A percentile compares a stretch with the other conserved stretches of the same genome.
Evolutionary conservation across 2,113 vertebrate genomes (phyloP).

Genomic region (Syrmaticus mikado): DNA sequence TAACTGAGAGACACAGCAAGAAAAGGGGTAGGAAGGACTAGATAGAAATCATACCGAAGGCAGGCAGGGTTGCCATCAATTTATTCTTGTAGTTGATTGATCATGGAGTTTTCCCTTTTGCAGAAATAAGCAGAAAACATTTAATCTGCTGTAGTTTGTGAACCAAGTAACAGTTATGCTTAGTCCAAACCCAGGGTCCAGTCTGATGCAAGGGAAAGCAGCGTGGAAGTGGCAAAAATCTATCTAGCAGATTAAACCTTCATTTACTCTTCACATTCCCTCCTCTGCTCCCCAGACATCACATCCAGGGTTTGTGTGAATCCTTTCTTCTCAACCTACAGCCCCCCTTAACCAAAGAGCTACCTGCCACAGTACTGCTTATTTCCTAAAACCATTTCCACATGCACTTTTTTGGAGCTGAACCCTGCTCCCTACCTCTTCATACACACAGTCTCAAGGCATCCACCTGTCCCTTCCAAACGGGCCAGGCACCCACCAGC

Average conservation of each 20-base stretch:
- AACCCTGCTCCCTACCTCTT: neutral
- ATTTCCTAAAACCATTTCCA: neutral
- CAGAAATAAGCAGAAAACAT: neutral
- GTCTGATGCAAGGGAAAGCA: neutral
- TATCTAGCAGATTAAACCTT: neutral
- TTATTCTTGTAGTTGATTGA: neutral
- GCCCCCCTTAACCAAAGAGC: neutral
- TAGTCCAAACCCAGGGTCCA: neutral
- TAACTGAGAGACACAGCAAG: neutral
- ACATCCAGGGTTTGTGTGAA: neutral
- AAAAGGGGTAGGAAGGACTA: neutral
- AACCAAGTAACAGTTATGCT: neutral
- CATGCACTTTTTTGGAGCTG: neutral
- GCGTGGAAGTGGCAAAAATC: neutral
- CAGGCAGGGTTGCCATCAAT: neutral
- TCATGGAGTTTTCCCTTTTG: neutral
- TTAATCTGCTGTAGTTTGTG: neutral
- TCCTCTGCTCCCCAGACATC: neutral
- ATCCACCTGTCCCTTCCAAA: neutral
- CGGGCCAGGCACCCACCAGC: neutral
- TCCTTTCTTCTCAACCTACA: neutral
- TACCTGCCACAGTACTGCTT: neutral
- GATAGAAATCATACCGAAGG: neutral
- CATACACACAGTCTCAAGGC: neutral
- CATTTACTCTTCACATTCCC: neutral